Conservation (phyloP, 1,140 invertebrate genomes). For the Zaprionus ghesquierei region DNA sequence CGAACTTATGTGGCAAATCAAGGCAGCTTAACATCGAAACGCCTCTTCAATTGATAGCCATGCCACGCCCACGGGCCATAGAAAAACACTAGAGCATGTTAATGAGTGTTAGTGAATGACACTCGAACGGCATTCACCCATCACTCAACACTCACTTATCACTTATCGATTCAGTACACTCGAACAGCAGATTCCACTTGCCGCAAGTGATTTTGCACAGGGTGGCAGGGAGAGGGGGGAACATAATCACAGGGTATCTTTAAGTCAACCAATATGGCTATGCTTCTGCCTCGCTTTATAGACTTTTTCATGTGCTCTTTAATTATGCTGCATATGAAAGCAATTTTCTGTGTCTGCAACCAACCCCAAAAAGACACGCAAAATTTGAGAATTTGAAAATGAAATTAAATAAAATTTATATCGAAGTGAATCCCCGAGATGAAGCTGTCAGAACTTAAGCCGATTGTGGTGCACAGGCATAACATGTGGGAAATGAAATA, state of each 20-base stretch:
- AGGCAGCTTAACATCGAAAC: not conserved
- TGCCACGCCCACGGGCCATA: not conserved
- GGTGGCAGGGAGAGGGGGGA: too few species aligned
- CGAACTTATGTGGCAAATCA: conserved; percentile 11
- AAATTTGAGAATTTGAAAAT: not conserved
- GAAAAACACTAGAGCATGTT: conserved; percentile 3
- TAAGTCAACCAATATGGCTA: not conserved
- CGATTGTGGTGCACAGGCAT: conserved; percentile 3
- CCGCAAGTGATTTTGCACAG: not conserved
- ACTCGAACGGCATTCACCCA: conserved; percentile 1
- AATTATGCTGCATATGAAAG: not conserved
- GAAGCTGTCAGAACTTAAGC: conserved; percentile 1
- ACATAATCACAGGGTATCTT: not conserved
- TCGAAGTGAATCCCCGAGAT: not conserved
- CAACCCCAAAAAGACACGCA: not conserved
- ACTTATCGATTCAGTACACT: conserved; percentile 39
- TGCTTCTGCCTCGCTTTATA: not conserved
- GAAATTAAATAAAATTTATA: not conserved
- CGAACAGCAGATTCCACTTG: conserved; percentile 21
- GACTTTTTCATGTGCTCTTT: not conserved
- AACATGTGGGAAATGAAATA: not conserved
- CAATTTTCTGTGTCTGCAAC: not conserved
- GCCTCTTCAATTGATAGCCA: conserved; percentile 10
- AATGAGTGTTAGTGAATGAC: conserved; percentile 19
- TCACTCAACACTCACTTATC: not conserved